These are phyloP conservation scores for Megalops atlanticus DNA, from an alignment of 2,113 vertebrate genomes.

Conservation along the genomic window DNA sequence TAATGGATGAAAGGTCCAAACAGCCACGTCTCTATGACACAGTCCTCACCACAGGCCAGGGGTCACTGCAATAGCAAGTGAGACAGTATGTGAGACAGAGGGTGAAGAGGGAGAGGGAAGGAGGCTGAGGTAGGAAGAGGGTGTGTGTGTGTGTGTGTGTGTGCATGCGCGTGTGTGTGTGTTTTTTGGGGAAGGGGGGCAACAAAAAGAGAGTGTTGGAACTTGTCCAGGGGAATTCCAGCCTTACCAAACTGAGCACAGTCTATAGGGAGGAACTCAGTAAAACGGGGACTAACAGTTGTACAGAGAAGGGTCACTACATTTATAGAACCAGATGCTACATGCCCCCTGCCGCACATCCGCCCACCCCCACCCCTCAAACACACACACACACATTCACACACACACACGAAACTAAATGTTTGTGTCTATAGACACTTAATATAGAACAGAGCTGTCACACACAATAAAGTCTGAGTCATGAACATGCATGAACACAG, in stretches of 20 bases:
- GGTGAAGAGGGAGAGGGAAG: constrained; percentile 35
- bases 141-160: background rate
- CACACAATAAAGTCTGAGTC: too few relatives aligned
- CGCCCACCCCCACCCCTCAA: background rate
- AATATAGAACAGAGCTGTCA: too few relatives aligned
- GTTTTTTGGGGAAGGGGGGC: constrained; percentile 43
- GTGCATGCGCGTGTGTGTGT: too few relatives aligned
- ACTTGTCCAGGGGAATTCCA: constrained; percentile 75
- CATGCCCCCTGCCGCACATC: background rate
- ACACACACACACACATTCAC: constrained; percentile 17
- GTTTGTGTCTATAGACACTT: too few relatives aligned
- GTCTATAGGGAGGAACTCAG: constrained; percentile 31
- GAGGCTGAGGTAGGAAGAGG: background rate
- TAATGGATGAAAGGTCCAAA: background rate
- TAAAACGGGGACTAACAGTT: constrained; percentile 22
- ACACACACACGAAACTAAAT: constrained; percentile 18
- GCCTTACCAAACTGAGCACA: constrained; percentile 46
- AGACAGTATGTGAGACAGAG: constrained; percentile 47
- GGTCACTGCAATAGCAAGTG: constrained; percentile 48
- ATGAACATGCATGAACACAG: too few relatives aligned
- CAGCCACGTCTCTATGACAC: background rate
- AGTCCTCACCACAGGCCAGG: constrained; percentile 43
- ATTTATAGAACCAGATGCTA: background rate
- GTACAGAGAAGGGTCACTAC: constrained; percentile 7
- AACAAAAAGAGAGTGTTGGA: constrained; percentile 51